Evolutionary conservation across 2,113 vertebrate genomes (phyloP).

Genomic region (Brachyistius frenatus): DNA sequence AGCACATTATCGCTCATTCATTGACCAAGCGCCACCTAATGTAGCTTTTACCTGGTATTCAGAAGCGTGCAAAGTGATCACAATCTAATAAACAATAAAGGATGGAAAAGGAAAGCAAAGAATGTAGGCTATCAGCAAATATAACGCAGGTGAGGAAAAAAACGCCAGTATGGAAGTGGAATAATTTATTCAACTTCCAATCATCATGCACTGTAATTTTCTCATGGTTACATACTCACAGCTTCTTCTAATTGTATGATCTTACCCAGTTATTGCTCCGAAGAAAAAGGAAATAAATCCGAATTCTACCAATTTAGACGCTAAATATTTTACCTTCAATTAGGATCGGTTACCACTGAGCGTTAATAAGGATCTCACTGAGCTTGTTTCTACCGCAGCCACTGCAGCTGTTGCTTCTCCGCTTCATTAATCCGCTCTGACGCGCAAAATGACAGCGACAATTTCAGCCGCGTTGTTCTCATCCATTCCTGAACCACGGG

Average conservation of each 20-base stretch:
- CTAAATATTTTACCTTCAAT: slow-evolving; percentile 49
- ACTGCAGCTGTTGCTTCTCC: slow-evolving; percentile 56
- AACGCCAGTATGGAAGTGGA: neutral
- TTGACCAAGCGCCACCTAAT: neutral
- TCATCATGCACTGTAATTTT: neutral
- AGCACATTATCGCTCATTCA: neutral
- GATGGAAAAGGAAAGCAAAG: neutral
- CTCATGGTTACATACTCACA: too few relatives aligned
- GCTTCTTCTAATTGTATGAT: neutral
- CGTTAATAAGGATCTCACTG: neutral
- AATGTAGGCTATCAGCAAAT: neutral
- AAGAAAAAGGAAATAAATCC: neutral
- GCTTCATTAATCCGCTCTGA: slow-evolving; percentile 49
- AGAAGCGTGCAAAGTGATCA: neutral
- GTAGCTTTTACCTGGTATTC: neutral
- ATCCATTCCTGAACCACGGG: neutral
- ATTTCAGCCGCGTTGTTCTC: neutral
- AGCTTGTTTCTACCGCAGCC: slow-evolving; percentile 3
- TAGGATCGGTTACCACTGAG: neutral
- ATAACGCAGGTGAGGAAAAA: neutral
- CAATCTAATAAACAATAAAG: too few relatives aligned
- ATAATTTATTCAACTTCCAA: slow-evolving; percentile 31
- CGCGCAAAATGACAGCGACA: slow-evolving; percentile 23
- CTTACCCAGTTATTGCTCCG: neutral
- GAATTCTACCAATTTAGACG: neutral